Evolutionary conservation across 1,140 invertebrate species (phyloP), one percentile per base, ranked within the genome.

Genomic region (Psilanteris sp.): DNA sequence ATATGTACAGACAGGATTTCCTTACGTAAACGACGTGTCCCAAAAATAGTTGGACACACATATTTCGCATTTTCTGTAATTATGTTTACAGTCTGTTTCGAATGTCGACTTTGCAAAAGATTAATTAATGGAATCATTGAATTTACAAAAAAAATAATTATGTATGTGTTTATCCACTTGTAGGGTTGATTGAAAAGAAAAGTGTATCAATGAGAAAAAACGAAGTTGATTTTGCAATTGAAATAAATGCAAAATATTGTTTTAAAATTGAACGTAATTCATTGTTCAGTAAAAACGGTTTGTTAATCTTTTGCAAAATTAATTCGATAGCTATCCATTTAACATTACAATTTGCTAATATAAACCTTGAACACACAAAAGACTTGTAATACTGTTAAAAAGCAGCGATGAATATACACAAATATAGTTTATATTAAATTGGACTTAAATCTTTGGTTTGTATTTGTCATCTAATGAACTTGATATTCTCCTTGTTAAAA

Each of bases 1-100:
- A n/a, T 83, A 83, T 83, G 27, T 81, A 85, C 81, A 85, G 72
- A 75, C 79, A 48, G 48, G 67, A 54, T 71, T 76, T 4, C 57
- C 76, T 68, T 64, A 76, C 67, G 48, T 72, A 72, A 71, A 74
- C 32, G 44, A 39, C 34, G 73, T 70, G 46, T 81, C 41, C 48
- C 27, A 57, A 79, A 66, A 76, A 75, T 77, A 77, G 64, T 43
- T 41, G 67, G 64, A 81, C 76, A 73, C 71, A 74, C 13, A 48
- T 57, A 36, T 62, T 31, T 41, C n/a, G 20, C 16, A 20, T 18
- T 43, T 2, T 3, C 24, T 41, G 9, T 10, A 36, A 22, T 14
- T 32, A 9, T 37, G 3, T 37, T 18, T 9, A 22, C 41, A 61
- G 31, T 61, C 29, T 46, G 22, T 26, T 36, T 20, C 41, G 0